Conservation (phyloP, 2,797 vertebrate genomes). For the Pygocentrus nattereri region DNA sequence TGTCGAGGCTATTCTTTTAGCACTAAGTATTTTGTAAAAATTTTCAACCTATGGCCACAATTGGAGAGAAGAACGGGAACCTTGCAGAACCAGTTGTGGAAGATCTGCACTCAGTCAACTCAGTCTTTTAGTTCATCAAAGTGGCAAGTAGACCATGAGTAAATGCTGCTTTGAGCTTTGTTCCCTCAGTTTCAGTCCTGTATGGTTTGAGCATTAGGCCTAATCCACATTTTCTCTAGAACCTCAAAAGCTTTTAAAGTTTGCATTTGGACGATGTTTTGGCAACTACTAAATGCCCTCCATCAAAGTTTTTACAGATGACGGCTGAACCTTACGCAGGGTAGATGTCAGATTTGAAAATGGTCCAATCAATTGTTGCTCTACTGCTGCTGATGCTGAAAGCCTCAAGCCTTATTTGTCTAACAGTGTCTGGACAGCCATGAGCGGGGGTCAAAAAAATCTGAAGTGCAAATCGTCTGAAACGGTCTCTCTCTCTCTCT, state of each 20-base stretch:
- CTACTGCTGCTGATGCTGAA: background rate
- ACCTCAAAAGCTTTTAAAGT: background rate
- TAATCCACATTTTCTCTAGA: background rate
- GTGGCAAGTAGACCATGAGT: too few species aligned
- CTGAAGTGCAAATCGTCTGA: conserved; percentile 37
- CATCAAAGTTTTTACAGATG: background rate
- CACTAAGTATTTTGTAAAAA: too few species aligned
- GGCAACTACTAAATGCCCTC: background rate
- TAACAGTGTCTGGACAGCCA: conserved; percentile 7
- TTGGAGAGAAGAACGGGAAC: too few species aligned
- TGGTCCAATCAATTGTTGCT: background rate
- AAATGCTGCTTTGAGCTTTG: background rate
- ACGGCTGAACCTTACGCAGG: background rate
- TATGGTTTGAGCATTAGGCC: background rate
- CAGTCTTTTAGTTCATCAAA: background rate
- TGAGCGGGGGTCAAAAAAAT: background rate
- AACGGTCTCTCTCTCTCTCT: conserved; percentile 29
- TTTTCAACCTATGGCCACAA: too few species aligned
- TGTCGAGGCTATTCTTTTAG: too few species aligned
- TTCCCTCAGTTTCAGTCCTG: background rate
- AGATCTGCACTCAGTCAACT: background rate
- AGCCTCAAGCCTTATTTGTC: conserved; percentile 8
- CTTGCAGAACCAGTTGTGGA: too few species aligned
- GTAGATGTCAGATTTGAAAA: conserved; percentile 25
- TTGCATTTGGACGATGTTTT: background rate